These are phyloP conservation scores for Alligator mississippiensis DNA, from an alignment of 2,113 vertebrate species.

Conservation along the genomic window DNA sequence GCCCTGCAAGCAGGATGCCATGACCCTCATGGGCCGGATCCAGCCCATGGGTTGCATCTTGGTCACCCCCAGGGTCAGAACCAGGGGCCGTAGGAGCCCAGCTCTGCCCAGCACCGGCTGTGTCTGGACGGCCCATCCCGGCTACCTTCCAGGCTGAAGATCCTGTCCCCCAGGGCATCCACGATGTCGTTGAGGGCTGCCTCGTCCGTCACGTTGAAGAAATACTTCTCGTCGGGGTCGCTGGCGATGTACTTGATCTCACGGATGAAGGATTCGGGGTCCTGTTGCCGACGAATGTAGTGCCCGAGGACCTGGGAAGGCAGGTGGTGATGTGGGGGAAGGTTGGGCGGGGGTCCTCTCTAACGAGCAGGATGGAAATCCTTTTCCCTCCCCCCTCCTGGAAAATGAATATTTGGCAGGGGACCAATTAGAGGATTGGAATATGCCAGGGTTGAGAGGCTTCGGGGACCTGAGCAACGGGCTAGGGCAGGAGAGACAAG, in stretches of 20 bases:
- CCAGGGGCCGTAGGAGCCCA: too few species aligned
- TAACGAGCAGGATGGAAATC: neutral
- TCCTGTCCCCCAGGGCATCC: constrained; percentile 92
- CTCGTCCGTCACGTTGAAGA: constrained; percentile 96
- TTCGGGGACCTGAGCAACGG: too few species aligned
- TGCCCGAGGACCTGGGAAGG: constrained; percentile 89
- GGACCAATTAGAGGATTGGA: too few species aligned
- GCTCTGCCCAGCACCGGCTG: too few species aligned
- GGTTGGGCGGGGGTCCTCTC: neutral
- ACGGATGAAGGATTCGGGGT: constrained; percentile 90
- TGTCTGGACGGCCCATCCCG: fast-evolving
- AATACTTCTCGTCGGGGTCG: constrained; percentile 92
- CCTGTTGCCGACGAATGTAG: constrained; percentile 92
- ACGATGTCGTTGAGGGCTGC: constrained; percentile 95
- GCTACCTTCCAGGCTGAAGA: constrained; percentile 94
- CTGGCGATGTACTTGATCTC: constrained; percentile 96
- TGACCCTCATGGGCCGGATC: too few species aligned
- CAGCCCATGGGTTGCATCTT: too few species aligned
- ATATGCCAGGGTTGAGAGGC: neutral
- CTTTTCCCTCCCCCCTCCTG: neutral
- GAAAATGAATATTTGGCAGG: neutral
- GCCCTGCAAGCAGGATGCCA: too few species aligned
- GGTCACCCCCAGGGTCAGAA: too few species aligned
- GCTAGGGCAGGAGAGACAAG: too few species aligned
- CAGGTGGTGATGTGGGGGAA: neutral